phyloP scores from a whole-genome alignment of 2,113 vertebrate genomes.

The Mustela lutreola region DNA sequence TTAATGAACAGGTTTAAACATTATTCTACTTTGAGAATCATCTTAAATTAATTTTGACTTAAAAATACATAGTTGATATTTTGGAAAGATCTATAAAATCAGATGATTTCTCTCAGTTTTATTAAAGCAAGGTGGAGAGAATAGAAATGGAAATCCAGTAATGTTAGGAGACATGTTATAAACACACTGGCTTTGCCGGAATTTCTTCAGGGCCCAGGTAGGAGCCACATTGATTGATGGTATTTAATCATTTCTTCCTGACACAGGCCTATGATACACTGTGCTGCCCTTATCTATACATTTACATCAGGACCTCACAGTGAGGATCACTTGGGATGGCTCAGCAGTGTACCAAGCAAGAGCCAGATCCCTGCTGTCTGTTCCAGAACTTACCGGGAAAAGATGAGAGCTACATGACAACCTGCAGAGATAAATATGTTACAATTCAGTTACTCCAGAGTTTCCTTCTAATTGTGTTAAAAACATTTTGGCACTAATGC shows the following conservation, averaged over 20 bases:
- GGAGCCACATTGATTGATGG: not conserved
- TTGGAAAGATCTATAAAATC: constrained; percentile 48
- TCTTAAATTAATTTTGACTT: constrained; percentile 64
- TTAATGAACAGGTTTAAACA: constrained; percentile 38
- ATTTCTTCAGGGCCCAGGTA: not conserved
- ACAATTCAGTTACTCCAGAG: not conserved
- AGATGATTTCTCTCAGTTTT: constrained; percentile 32
- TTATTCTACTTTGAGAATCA: constrained; percentile 57
- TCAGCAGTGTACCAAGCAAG: not conserved
- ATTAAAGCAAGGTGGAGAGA: not conserved
- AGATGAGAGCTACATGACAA: not conserved
- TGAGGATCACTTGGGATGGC: not conserved
- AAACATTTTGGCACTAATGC: not conserved
- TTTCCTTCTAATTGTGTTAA: constrained; percentile 23
- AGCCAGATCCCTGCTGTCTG: not conserved
- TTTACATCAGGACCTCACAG: not conserved
- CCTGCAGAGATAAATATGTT: not conserved
- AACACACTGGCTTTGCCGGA: not conserved
- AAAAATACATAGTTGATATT: constrained; percentile 52
- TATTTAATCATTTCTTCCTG: not conserved
- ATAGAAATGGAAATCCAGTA: not conserved
- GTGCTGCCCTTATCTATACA: not conserved
- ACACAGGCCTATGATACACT: not conserved
- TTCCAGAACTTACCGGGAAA: not conserved
- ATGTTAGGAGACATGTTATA: not conserved